phyloP scores from a whole-genome alignment of 2,113 vertebrate genomes.

The Microcebus jonahi region DNA sequence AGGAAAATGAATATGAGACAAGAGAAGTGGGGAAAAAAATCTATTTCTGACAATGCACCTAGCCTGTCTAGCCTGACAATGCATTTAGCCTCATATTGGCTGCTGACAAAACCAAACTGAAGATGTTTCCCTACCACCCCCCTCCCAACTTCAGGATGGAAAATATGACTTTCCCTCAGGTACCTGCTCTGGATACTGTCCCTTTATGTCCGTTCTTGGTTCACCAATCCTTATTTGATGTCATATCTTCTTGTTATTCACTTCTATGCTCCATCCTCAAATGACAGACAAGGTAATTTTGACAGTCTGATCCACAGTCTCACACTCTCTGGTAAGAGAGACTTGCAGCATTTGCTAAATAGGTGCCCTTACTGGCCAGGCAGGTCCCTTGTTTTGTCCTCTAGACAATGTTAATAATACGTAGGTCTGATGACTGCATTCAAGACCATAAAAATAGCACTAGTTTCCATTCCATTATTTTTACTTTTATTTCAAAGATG shows the following conservation, averaged over 20 bases:
- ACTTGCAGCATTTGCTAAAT: neutral
- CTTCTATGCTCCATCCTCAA: fast-evolving
- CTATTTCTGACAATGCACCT: neutral
- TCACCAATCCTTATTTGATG: neutral
- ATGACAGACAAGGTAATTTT: neutral
- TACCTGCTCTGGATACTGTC: neutral
- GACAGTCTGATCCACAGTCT: neutral
- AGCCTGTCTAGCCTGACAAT: neutral
- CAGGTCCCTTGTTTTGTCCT: neutral
- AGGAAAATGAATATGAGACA: neutral
- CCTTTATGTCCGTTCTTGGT: neutral
- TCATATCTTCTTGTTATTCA: neutral
- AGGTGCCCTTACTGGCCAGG: neutral
- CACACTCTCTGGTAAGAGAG: neutral
- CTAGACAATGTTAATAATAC: neutral
- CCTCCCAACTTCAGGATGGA: neutral
- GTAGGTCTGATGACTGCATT: neutral
- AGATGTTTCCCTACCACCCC: neutral
- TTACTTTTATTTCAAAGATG: neutral
- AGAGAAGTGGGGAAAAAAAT: neutral
- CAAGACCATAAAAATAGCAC: neutral
- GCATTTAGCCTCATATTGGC: neutral
- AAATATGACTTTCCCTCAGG: neutral
- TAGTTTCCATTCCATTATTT: neutral
- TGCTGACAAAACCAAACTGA: neutral